Evolutionary conservation across 2,113 vertebrate genomes (phyloP), one percentile per base, ranked within the genome.

Genomic region (Oophaga pumilio): DNA sequence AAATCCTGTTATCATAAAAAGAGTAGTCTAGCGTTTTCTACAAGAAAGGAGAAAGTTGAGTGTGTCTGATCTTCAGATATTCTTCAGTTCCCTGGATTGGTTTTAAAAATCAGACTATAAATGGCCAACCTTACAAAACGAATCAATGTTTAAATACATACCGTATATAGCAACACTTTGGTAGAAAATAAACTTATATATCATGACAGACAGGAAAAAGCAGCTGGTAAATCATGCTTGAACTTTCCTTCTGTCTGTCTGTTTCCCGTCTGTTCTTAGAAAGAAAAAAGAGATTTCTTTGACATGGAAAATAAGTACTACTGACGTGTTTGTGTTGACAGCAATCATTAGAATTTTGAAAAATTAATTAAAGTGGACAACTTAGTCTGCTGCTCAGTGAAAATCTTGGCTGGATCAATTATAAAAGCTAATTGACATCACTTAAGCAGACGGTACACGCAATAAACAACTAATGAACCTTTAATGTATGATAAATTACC

Each of bases 291-390:
- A 60, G 15, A 43, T 62, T 28, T 80, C 26, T 81, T 17, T 22
- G 49, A 43, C 11, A 43, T 81, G 53, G 28, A 12, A 64, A 43
- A 69, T 66, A 85, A 85, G 15, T 78, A 22, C 43, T 49, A 43
- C 17, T n/a, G 50, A 24, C 53, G 26, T 82, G 86, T 83, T 87
- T 87, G 59, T 87, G 69, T 76, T 83, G 86, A 87, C 80, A 87
- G 79, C 22, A 66, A 66, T 76, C 79, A 87, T 62, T 83, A 82
- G 33, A 76, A 82, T 87, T 53, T 73, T 82, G 9, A 87, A 69
- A 82, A 87, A 87, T 82, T 82, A 76, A 87, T 87, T 76, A 83
- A 87, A 82, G 69, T 76, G 86, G 79, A 87, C 79, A 87, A 52
- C 56, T 87, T 86, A 53, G 69, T 60, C 56, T 82, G n/a, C 33